These are phyloP conservation scores for Bovichtus variegatus DNA, from an alignment of 2,797 vertebrate genomes.

Conservation along the genomic window DNA sequence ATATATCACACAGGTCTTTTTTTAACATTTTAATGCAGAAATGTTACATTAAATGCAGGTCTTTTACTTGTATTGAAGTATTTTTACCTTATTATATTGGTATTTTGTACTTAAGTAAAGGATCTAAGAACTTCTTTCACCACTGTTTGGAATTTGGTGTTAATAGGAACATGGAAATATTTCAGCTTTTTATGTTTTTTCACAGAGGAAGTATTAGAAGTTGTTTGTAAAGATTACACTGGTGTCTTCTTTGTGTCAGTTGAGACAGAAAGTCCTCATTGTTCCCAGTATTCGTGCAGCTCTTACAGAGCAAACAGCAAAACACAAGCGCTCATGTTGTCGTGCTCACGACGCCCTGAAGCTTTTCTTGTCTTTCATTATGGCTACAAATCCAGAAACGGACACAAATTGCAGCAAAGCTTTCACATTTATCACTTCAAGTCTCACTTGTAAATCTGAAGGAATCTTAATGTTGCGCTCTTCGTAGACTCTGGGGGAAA, in stretches of 20 bases:
- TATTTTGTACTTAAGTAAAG: no score
- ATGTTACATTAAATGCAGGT: no score
- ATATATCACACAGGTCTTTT: no score
- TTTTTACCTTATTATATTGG: no score
- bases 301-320: background rate
- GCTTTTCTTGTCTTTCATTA: background rate
- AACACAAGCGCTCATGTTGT: background rate
- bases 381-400: background rate
- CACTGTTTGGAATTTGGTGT: background rate
- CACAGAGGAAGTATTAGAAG: background rate
- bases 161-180: background rate
- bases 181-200: background rate
- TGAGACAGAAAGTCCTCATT: background rate
- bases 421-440: constrained; percentile 4
- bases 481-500: background rate
- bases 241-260: background rate
- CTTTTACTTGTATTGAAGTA: background rate
- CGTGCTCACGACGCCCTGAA: background rate
- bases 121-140: background rate
- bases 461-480: background rate
- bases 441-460: constrained; percentile 31
- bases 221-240: background rate
- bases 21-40: no score
- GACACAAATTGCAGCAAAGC: background rate
- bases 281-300: background rate